Conservation (phyloP, 1,140 invertebrate genomes). For the Drosophila guanche region DNA sequence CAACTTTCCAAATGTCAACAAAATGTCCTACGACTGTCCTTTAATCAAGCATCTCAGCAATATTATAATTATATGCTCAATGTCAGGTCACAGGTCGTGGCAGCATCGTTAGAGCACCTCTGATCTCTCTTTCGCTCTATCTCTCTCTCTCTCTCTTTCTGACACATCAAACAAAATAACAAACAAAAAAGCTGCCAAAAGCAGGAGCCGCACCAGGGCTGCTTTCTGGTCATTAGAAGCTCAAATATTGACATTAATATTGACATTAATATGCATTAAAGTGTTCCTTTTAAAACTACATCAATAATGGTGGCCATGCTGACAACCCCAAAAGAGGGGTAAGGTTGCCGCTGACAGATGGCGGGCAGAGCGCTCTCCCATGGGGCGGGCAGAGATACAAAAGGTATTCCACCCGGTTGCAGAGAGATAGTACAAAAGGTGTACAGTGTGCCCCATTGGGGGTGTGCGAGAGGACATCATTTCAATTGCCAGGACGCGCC, state of each 20-base stretch:
- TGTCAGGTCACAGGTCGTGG: constrained; percentile 34
- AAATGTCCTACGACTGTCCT: constrained; percentile 57
- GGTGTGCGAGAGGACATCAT: constrained; percentile 18
- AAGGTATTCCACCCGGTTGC: neutral
- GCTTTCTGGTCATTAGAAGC: constrained; percentile 69
- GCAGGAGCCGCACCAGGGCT: constrained; percentile 12
- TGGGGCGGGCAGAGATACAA: neutral
- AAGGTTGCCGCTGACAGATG: too few relatives aligned
- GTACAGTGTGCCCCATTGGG: neutral
- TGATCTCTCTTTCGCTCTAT: constrained; percentile 16
- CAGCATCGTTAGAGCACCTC: constrained; percentile 42
- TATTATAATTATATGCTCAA: constrained; percentile 70
- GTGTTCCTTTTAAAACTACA: constrained; percentile 73
- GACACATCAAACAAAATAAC: constrained; percentile 63
- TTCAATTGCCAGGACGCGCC: constrained; percentile 54
- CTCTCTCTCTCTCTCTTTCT: too few relatives aligned
- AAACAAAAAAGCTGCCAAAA: constrained; percentile 66
- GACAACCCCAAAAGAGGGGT: constrained; percentile 39
- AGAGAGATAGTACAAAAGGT: too few relatives aligned
- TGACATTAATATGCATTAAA: constrained; percentile 81
- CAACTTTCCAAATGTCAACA: constrained; percentile 78
- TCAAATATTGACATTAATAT: constrained; percentile 80
- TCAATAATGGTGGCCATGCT: constrained; percentile 56
- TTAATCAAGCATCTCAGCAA: constrained; percentile 63
- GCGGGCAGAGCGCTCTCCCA: too few relatives aligned